Conservation (phyloP, 2,888 invertebrate species). For the Cerceris rybyensis region DNA sequence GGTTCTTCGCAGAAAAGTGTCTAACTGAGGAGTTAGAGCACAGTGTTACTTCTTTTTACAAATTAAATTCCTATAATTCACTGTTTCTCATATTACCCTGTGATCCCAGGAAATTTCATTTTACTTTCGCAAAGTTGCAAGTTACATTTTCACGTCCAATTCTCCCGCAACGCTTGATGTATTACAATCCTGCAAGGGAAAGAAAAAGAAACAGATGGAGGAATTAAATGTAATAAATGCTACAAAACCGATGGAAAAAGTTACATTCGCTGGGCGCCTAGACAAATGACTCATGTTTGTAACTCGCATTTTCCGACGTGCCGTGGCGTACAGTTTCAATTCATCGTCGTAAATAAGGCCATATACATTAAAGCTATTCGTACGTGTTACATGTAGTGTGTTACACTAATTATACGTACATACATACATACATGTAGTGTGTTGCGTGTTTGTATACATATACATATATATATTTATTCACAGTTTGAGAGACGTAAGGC, state of each 20-base stretch:
- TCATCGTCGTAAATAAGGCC: constrained; percentile 56
- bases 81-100: not conserved
- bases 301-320: constrained; percentile 39
- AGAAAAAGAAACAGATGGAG: not conserved
- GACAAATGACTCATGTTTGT: constrained; percentile 41
- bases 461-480: constrained; percentile 36
- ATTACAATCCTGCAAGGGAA: constrained; percentile 15
- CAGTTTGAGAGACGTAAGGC: constrained; percentile 38
- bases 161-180: not conserved
- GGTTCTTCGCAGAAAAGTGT: too few species aligned
- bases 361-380: constrained; percentile 54
- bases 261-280: constrained; percentile 31
- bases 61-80: not conserved
- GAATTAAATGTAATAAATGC: constrained; percentile 21
- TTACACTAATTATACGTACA: constrained; percentile 35
- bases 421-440: constrained; percentile 10
- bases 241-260: constrained; percentile 31
- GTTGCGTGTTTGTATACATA: constrained; percentile 10
- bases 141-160: not conserved
- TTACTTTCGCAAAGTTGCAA: too few species aligned
- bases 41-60: too few species aligned
- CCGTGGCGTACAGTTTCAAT: constrained; percentile 47
- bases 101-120: too few species aligned
- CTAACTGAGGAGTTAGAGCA: too few species aligned
- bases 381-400: constrained; percentile 31